Conservation (phyloP, 2,797 vertebrate species). For the Rhadinocentrus ornatus region DNA sequence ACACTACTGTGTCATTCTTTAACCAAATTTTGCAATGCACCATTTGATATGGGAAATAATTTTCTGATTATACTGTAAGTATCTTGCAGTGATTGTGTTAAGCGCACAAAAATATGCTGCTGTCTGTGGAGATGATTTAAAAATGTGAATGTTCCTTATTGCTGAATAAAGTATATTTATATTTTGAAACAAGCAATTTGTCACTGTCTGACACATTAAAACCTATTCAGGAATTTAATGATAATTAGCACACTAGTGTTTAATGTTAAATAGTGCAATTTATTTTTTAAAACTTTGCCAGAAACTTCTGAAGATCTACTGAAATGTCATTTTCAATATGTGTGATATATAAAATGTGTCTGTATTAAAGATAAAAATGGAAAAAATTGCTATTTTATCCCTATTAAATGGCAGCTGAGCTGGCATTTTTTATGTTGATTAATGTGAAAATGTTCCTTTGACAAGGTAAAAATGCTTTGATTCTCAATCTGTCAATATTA, state of each 20-base stretch:
- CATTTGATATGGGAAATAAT: background rate
- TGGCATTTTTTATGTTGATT: no score
- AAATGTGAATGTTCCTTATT: background rate
- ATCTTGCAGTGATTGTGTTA: background rate
- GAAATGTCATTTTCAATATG: background rate
- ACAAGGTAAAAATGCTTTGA: background rate
- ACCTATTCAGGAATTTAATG: background rate
- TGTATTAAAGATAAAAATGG: background rate
- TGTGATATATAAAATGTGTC: background rate
- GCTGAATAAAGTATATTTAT: background rate
- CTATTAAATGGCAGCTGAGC: no score
- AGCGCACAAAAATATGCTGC: background rate
- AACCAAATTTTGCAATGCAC: rapidly evolving
- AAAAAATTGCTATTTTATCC: background rate
- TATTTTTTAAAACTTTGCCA: no score
- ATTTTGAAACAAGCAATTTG: background rate
- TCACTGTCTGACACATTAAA: background rate
- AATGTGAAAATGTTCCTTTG: no score
- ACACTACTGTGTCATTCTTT: background rate
- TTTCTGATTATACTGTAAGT: background rate
- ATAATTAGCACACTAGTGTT: background rate
- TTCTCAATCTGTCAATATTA: background rate
- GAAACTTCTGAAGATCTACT: background rate
- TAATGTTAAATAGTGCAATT: no score
- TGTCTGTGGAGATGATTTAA: background rate